Base-by-base conservation (phyloP, 1,140 invertebrate species). In the Goniozus legneri region DNA sequence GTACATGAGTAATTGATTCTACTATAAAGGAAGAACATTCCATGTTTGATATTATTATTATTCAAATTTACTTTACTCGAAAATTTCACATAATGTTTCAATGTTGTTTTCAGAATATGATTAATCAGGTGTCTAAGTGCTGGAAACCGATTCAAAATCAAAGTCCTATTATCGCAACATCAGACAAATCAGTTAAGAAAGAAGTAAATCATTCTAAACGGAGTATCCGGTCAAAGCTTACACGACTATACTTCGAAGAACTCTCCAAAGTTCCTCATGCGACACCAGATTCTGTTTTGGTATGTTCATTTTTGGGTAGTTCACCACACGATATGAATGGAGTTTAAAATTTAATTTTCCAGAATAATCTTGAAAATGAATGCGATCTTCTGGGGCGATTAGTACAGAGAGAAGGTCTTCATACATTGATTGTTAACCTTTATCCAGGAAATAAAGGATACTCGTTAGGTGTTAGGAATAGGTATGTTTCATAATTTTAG, bases 401-500 rank as follows among this genome's bases (percentile, higher is more conserved):
- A 59, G 85, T 95, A 57, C 82, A 84, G 66, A 81, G 84, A 64
- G 91, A 95, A 67, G 84, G 85, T 67, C 79, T 95, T 39, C 92
- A 93, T 69, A 92, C 89, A 54, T 78, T 96, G 62, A 87, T 95
- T 57, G 80, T 95, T 49, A 95, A 92, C 78, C 78, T 96, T 54
- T 93, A 94, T 79, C 86, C 90, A 47, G 89, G 86, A 31, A 91
- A 92, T 75, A 92, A 93, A 76, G 92, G 92, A 60, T 95, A 93
- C 76, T 91, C 90, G 54, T 76, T 95, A 67, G 87, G 86, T 68
- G 75, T 92, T 58, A 83, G 84, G 55, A 72, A 69, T 64, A 69
- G 65, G 71, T 66, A 65, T 62, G 54, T 34, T n/a, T n/a, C n/a
- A n/a, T n/a, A n/a, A n/a, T n/a, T n/a, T n/a, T n/a, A n/a, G n/a